phyloP scores from a whole-genome alignment of 2,888 invertebrate species.

The Polia nebulosa region DNA sequence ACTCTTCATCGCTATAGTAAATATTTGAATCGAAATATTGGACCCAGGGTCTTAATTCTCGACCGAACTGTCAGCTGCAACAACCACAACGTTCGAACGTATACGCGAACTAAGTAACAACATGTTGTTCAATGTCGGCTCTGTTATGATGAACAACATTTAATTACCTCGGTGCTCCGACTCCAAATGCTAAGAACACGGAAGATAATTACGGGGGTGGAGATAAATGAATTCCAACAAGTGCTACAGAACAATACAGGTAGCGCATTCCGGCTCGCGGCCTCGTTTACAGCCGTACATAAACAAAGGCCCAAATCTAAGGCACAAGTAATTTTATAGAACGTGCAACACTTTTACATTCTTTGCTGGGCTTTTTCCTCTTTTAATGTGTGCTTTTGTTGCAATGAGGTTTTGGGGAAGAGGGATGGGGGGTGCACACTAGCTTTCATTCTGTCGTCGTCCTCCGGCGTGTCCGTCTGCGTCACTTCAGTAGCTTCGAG shows the following conservation, averaged over 20 bases:
- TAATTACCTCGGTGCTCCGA: constrained; percentile 54
- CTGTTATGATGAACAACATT: constrained; percentile 60
- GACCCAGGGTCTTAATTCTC: constrained; percentile 49
- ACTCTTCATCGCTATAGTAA: constrained; percentile 60
- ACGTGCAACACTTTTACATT: constrained; percentile 80
- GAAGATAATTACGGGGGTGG: constrained; percentile 67
- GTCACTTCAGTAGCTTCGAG: constrained; percentile 81
- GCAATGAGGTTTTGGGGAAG: constrained; percentile 77
- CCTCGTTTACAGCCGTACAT: constrained; percentile 71
- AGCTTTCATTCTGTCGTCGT: constrained; percentile 80
- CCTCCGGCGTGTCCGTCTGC: constrained; percentile 72
- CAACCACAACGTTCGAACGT: constrained; percentile 21
- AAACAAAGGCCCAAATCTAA: constrained; percentile 73
- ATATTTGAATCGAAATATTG: constrained; percentile 70
- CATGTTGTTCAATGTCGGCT: constrained; percentile 24
- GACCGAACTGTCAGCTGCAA: constrained; percentile 49
- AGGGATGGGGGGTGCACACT: constrained; percentile 78
- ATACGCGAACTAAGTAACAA: constrained; percentile 23
- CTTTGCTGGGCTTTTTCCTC: constrained; percentile 80
- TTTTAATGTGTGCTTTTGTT: constrained; percentile 86
- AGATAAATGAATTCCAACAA: constrained; percentile 72
- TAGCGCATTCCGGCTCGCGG: constrained; percentile 71
- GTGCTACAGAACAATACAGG: constrained; percentile 73
- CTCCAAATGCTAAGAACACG: constrained; percentile 56
- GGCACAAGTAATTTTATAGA: constrained; percentile 75